phyloP scores from a whole-genome alignment of 2,888 invertebrate genomes.

The Tribolium freemani region DNA sequence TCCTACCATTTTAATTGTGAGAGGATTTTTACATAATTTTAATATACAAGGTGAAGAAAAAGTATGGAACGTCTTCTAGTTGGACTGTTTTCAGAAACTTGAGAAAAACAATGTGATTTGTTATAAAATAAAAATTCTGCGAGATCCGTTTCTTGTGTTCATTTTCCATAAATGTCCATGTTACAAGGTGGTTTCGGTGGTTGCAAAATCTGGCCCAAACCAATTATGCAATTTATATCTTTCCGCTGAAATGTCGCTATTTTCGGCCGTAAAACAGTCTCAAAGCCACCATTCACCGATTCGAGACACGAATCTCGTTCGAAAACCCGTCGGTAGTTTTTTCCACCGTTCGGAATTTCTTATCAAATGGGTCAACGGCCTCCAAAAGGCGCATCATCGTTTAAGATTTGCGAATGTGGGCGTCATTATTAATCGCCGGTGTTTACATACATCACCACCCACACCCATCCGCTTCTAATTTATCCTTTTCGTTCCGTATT shows the following conservation, averaged over 20 bases:
- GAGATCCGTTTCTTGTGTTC: too few species aligned
- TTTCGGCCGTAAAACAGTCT: neutral
- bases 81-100: too few species aligned
- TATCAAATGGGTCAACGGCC: conserved; percentile 24
- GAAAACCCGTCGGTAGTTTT: conserved; percentile 1
- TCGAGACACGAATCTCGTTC: neutral
- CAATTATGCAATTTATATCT: too few species aligned
- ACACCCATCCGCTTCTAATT: conserved; percentile 20
- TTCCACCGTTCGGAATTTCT: conserved; percentile 9
- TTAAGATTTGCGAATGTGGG: conserved; percentile 28
- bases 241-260: neutral
- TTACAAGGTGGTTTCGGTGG: too few species aligned
- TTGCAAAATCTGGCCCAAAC: too few species aligned
- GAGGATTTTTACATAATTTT: too few species aligned
- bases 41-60: too few species aligned
- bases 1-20: too few species aligned
- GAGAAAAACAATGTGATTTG: too few species aligned
- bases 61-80: too few species aligned
- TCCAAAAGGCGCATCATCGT: conserved; percentile 22
- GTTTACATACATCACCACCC: conserved; percentile 31
- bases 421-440: conserved; percentile 36
- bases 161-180: too few species aligned
- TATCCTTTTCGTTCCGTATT: conserved; percentile 9
- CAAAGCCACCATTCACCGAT: neutral
- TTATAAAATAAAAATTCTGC: too few species aligned